Conservation (phyloP, 1,140 invertebrate genomes). For the Plodia interpunctella region DNA sequence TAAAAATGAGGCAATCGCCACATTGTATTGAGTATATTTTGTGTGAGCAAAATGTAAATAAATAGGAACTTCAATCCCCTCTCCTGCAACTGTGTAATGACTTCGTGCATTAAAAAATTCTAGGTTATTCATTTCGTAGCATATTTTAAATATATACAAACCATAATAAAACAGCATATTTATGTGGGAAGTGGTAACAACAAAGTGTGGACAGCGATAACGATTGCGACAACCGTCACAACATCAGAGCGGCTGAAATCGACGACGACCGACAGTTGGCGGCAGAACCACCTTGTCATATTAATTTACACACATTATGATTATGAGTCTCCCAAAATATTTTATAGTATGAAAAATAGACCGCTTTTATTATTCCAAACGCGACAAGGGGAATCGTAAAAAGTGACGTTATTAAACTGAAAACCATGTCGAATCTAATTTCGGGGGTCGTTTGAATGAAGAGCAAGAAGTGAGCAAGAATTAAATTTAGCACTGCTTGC, state of each 20-base stretch:
- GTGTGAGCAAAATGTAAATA: too few relatives aligned
- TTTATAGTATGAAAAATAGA: constrained; percentile 64
- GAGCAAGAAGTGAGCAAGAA: too few relatives aligned
- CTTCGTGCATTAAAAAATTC: too few relatives aligned
- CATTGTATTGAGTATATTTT: neutral
- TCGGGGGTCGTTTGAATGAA: constrained; percentile 15
- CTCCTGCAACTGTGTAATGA: too few relatives aligned
- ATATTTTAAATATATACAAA: constrained; percentile 8
- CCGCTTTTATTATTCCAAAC: constrained; percentile 21
- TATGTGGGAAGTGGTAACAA: constrained; percentile 41
- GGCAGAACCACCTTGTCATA: constrained; percentile 42
- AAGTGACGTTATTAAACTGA: constrained; percentile 20
- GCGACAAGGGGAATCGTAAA: constrained; percentile 32
- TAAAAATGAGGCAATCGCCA: neutral
- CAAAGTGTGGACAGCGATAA: constrained; percentile 22
- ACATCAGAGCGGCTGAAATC: too few relatives aligned
- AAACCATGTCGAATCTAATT: constrained; percentile 25
- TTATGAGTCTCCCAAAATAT: constrained; percentile 53
- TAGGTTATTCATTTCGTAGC: too few relatives aligned
- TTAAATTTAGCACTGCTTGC: too few relatives aligned
- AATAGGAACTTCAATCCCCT: too few relatives aligned
- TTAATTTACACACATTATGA: constrained; percentile 54
- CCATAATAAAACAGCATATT: constrained; percentile 48
- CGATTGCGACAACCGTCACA: constrained; percentile 15
- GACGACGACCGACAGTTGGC: constrained; percentile 34